Base-by-base conservation (phyloP, 2,113 vertebrate species). In the Carlito syrichta region DNA sequence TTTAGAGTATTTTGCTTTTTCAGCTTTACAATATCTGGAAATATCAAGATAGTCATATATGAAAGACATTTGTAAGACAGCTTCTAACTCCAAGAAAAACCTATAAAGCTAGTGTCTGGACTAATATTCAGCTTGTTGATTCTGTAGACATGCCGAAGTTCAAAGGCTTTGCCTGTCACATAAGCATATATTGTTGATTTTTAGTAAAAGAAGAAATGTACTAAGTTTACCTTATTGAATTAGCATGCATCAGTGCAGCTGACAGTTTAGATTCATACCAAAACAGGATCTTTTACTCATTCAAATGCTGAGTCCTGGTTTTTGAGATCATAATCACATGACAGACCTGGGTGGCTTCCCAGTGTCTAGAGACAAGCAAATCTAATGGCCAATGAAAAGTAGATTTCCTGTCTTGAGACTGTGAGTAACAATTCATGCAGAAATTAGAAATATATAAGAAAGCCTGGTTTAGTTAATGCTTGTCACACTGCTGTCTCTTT, bases 231-330 rank as follows among this genome's bases (percentile, higher is more conserved):
- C 40, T 93, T 63, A 27, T n/a, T 74, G 87, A 90, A 83, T 86
- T 91, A 6, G 0, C 16, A 38, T 95, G 52, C 3, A 97, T 93
- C 95, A 97, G 32, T 90, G 62, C 43, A 96, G 76, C 96, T 94
- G 95, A 50, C 94, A 40, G 69, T 77, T 43, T 96, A 89, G 71
- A 14, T 90, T 98, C 60, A 50, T 94, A 92, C 60, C 76, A 81
- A 97, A 95, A 97, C 62, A 81, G 79, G 60, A 97, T 95, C 86
- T 97, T 96, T 93, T 83, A 86, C 38, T 92, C 62, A 95, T 95
- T 96, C 94, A 89, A 78, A 20, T 89, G 45, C 58, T 86, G 92
- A 95, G 32, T 97, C 52, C 48, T 96, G 78, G 56, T 32, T 96
- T 96, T 94, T 91, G 69, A 78, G 56, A 3, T 89, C 69, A 13